Evolutionary conservation across 2,113 vertebrate genomes (phyloP).

Genomic region (Machaerirhynchus nigripectus): DNA sequence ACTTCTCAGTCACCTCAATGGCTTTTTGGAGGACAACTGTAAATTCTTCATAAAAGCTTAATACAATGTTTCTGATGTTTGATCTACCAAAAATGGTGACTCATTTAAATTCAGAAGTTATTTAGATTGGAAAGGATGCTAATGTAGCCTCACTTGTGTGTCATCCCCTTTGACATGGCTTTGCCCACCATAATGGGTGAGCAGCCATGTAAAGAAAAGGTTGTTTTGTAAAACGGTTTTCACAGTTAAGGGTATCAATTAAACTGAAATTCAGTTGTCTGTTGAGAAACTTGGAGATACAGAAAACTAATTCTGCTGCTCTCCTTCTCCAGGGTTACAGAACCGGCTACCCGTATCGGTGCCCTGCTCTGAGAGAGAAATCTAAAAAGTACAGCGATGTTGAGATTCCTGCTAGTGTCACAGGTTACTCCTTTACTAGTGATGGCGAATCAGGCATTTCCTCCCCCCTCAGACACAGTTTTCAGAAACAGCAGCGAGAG

Average conservation of each 20-base stretch:
- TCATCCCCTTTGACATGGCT: not conserved
- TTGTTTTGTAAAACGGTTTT: not conserved
- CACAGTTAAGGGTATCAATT: fast-evolving
- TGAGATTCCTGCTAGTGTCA: conserved; percentile 87
- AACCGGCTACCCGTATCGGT: conserved; percentile 96
- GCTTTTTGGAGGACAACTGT: not conserved
- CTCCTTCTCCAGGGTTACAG: conserved; percentile 86
- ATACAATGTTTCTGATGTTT: not conserved
- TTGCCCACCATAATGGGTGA: not conserved
- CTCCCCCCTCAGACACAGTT: conserved; percentile 99
- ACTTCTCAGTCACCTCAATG: not conserved
- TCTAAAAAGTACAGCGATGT: conserved; percentile 95
- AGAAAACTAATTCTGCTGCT: not conserved
- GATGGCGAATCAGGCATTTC: conserved; percentile 94
- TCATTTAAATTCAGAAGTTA: not conserved
- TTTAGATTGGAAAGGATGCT: not conserved
- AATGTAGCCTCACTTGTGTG: not conserved
- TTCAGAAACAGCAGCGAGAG: conserved; percentile 98
- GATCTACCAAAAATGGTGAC: not conserved
- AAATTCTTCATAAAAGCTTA: not conserved
- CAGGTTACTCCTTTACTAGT: conserved; percentile 88
- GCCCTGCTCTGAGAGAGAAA: conserved; percentile 94
- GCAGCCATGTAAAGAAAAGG: not conserved
- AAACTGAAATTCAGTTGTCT: not conserved
- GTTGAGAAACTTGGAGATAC: not conserved